Conservation (phyloP, 2,888 invertebrate species). For the Cerastis leucographa region DNA sequence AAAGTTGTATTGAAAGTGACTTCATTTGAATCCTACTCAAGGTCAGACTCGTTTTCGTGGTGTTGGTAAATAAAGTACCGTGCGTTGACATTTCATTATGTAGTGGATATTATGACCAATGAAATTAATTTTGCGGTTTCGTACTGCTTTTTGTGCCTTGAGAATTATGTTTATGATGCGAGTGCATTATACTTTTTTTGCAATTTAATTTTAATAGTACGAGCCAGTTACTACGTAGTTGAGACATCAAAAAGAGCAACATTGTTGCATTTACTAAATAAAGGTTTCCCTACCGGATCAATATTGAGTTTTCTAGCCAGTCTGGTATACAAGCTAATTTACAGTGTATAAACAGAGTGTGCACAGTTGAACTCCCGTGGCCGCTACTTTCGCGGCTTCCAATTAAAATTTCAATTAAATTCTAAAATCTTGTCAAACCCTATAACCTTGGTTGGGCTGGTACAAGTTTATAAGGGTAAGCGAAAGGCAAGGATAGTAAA, state of each 20-base stretch:
- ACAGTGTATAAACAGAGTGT: constrained; percentile 64
- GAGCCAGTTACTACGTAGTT: too few species aligned
- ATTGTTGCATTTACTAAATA: constrained; percentile 1
- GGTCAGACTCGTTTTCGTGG: constrained; percentile 33
- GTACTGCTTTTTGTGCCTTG: constrained; percentile 3
- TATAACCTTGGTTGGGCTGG: constrained; percentile 68
- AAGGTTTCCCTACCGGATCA: constrained; percentile 19
- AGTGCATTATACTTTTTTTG: not conserved
- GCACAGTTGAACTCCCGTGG: constrained; percentile 64
- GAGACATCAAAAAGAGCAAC: not conserved
- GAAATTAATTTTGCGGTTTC: constrained; percentile 4
- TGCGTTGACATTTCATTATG: constrained; percentile 30
- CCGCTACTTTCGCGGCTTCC: constrained; percentile 74
- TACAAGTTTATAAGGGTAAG: constrained; percentile 53
- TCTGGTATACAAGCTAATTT: constrained; percentile 61
- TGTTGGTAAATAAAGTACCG: constrained; percentile 27
- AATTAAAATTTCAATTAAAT: constrained; percentile 84
- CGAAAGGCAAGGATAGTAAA: constrained; percentile 23
- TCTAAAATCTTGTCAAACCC: constrained; percentile 77
- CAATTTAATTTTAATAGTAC: too few species aligned
- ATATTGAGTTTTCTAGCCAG: constrained; percentile 38
- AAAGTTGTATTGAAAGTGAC: constrained; percentile 54
- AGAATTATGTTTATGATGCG: not conserved
- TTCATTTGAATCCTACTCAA: constrained; percentile 46
- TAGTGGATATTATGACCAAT: constrained; percentile 15